A percentile compares a stretch with the other conserved stretches of the same genome.
These are phyloP conservation scores for Metacarcinus magister DNA, from an alignment of 2,888 invertebrate genomes.

Conservation along the genomic window DNA sequence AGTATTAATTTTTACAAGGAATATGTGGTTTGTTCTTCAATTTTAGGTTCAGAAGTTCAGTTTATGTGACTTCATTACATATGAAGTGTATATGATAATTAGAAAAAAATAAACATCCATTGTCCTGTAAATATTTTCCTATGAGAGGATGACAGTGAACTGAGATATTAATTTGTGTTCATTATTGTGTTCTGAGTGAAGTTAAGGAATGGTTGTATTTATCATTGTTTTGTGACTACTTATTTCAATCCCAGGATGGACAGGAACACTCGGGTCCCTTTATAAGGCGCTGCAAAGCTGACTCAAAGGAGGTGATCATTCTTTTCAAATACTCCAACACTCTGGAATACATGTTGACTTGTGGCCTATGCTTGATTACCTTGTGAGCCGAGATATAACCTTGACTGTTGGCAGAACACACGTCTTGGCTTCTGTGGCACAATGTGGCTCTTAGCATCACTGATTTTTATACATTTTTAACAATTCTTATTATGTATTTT, in stretches of 20 bases:
- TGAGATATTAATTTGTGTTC: background rate
- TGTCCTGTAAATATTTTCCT: slow-evolving; percentile 1
- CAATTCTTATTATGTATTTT: slow-evolving; percentile 38
- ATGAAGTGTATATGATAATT: background rate
- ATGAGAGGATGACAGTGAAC: background rate
- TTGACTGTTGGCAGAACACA: slow-evolving; percentile 73
- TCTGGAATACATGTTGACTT: slow-evolving; percentile 50
- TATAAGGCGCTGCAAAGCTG: slow-evolving; percentile 77
- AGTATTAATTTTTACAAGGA: too few relatives aligned
- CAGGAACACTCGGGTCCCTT: slow-evolving; percentile 76
- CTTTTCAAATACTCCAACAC: slow-evolving; percentile 43
- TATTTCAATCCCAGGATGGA: slow-evolving; percentile 74
- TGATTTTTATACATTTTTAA: slow-evolving; percentile 66
- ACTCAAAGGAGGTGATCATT: slow-evolving; percentile 73
- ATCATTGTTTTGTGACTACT: slow-evolving; percentile 53
- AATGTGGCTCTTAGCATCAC: slow-evolving; percentile 57
- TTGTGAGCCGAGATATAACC: slow-evolving; percentile 66
- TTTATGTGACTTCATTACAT: too few relatives aligned
- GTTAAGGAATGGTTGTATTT: too few relatives aligned
- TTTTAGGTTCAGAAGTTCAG: too few relatives aligned
- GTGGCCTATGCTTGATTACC: slow-evolving; percentile 64
- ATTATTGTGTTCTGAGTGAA: background rate
- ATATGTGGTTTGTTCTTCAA: too few relatives aligned
- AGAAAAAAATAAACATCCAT: background rate
- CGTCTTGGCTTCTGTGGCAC: slow-evolving; percentile 75